A percentile compares a stretch with the other conserved stretches of the same genome.
phyloP scores from a whole-genome alignment of 2,888 invertebrate species.

The Coenonympha arcania region DNA sequence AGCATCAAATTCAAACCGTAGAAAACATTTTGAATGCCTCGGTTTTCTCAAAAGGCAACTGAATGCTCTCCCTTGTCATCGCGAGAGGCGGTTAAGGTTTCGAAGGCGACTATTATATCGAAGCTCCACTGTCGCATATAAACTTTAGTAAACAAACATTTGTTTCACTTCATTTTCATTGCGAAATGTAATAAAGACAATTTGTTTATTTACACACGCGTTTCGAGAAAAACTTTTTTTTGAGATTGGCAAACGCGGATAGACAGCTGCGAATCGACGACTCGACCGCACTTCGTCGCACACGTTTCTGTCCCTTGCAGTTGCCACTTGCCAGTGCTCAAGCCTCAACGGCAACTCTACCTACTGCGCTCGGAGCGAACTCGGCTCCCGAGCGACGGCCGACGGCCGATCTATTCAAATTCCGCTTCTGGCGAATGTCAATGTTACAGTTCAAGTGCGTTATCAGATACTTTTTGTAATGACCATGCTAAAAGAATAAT shows the following conservation, averaged over 20 bases:
- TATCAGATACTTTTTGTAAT: no score
- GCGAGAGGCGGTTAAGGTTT: constrained; percentile 71
- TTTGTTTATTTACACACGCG: constrained; percentile 72
- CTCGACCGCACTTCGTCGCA: constrained; percentile 74
- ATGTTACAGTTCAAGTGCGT: no score
- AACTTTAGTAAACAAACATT: constrained; percentile 64
- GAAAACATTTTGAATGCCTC: constrained; percentile 72
- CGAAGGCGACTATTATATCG: constrained; percentile 37
- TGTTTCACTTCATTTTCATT: constrained; percentile 65
- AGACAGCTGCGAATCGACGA: constrained; percentile 72
- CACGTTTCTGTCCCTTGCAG: constrained; percentile 64
- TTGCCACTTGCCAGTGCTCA: constrained; percentile 38
- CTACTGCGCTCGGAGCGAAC: constrained; percentile 43
- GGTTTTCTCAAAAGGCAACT: constrained; percentile 71
- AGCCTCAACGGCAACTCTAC: no score
- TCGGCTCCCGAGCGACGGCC: constrained; percentile 25
- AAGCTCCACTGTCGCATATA: constrained; percentile 60
- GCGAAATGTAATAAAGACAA: constrained; percentile 60
- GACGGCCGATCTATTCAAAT: constrained; percentile 56
- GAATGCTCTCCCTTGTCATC: constrained; percentile 73
- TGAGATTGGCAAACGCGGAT: constrained; percentile 64
- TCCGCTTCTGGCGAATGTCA: constrained; percentile 54
- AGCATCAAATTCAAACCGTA: constrained; percentile 67
- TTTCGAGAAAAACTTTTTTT: constrained; percentile 66
- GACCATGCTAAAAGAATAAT: no score